Evolutionary conservation across 1,140 invertebrate genomes (phyloP), one percentile per base, ranked within the genome.

Genomic region (Drosophila equinoxialis): DNA sequence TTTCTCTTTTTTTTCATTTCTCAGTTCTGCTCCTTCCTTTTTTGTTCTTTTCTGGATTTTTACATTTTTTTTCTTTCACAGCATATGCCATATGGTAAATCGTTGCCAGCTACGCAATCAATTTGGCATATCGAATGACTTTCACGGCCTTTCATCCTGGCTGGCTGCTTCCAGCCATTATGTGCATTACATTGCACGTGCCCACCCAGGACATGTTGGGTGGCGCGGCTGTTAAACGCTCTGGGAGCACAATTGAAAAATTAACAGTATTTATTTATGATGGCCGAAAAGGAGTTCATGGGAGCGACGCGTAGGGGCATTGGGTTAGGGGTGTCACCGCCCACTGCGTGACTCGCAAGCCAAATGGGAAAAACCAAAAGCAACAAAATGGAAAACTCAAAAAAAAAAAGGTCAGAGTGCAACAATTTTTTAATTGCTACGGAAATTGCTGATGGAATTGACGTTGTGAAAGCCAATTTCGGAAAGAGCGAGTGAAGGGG

Each of bases 241-340:
- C 68, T 58, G 37, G 23, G 41, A 57, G 77, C 66, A 89, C 83
- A 87, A 87, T 87, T 87, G 83, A 87, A 87, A 87, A 89, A 87
- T 87, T 87, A 87, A 87, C 84, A 87, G 84, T 89, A 89, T 87
- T 87, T 87, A 87, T 89, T 89, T 89, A 87, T 89, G 83, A 77
- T 74, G 79, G 77, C 83, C 76, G 79, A 79, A 59, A 69, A 59
- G 63, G 64, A 35, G 39, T 39, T 26, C 20, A 10, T 8, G 13
- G 6, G 17, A 6, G 1, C n/a, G 6, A 14, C 3, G 54, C 1
- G 35, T 7, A 23, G 41, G 23, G 37, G 10, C 11, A 13, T 39
- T 3, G 10, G 10, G 37, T 39, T 39, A 13, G 37, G 37, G 37
- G 37, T 13, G 11, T 13, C 6, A 42, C 45, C 30, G 7, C 48